phyloP scores from a whole-genome alignment of 2,113 vertebrate species.

The Hylia prasina region DNA sequence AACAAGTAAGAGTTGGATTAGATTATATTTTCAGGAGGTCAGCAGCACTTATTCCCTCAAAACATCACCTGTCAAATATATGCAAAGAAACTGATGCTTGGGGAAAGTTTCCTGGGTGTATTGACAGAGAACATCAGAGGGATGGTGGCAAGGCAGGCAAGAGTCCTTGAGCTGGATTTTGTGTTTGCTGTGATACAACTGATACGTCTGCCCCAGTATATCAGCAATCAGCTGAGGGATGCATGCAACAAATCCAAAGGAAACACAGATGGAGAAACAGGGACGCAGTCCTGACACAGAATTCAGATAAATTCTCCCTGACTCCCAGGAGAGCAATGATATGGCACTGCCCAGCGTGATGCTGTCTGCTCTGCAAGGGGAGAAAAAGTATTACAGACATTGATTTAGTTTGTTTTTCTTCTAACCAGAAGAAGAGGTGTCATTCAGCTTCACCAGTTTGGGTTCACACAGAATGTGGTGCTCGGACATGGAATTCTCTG shows the following conservation, averaged over 20 bases:
- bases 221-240: neutral
- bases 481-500: neutral
- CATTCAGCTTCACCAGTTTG: neutral
- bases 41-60: neutral
- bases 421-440: neutral
- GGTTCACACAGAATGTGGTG: rapidly evolving
- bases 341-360: neutral
- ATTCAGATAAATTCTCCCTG: neutral
- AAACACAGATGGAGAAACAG: neutral
- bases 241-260: neutral
- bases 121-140: rapidly evolving
- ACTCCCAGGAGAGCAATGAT: neutral
- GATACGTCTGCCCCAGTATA: rapidly evolving
- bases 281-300: neutral
- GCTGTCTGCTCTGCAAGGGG: rapidly evolving
- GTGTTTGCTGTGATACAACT: neutral
- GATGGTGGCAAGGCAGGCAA: neutral
- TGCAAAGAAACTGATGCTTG: rapidly evolving
- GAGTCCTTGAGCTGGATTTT: neutral
- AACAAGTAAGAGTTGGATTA: neutral
- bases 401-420: neutral
- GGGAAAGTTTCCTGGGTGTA: neutral
- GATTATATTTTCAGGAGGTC: neutral
- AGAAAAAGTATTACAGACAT: neutral
- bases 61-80: neutral